Conservation (phyloP, 2,888 invertebrate genomes). For the Dichetophora obliterata region DNA sequence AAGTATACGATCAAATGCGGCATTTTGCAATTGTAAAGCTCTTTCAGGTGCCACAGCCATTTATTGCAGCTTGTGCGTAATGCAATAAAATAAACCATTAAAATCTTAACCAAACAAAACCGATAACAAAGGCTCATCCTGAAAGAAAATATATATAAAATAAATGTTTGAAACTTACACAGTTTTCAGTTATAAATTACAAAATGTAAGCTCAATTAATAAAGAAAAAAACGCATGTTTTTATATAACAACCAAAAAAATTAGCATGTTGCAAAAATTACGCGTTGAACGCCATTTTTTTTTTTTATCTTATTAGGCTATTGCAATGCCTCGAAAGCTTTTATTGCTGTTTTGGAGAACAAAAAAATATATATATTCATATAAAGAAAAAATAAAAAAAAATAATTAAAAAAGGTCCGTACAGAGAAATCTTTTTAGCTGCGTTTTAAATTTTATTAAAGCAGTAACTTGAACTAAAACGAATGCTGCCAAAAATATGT, state of each 20-base stretch:
- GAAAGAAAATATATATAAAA: not conserved
- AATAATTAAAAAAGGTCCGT: not conserved
- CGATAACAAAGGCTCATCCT: not conserved
- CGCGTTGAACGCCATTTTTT: not conserved
- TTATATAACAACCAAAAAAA: not conserved
- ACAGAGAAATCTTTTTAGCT: conserved; percentile 22
- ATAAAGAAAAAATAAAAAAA: conserved; percentile 12
- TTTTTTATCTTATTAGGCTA: not conserved
- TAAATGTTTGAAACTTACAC: not conserved
- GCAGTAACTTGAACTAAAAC: not conserved
- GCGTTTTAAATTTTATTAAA: not conserved
- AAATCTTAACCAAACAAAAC: not conserved
- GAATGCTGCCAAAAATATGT: not conserved
- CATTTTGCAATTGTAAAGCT: conserved; percentile 27
- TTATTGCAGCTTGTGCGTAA: not conserved
- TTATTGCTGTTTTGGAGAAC: conserved; percentile 24
- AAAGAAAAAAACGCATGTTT: conserved; percentile 2
- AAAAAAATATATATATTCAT: not conserved
- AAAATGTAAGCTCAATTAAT: not conserved
- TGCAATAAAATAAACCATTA: not conserved
- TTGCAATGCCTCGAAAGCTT: not conserved
- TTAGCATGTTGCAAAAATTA: conserved; percentile 12
- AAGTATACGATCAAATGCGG: conserved; percentile 16
- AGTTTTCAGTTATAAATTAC: not conserved
- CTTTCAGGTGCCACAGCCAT: conserved; percentile 19